Conservation (phyloP, 2,113 vertebrate species). For the Actinemys pallida region DNA sequence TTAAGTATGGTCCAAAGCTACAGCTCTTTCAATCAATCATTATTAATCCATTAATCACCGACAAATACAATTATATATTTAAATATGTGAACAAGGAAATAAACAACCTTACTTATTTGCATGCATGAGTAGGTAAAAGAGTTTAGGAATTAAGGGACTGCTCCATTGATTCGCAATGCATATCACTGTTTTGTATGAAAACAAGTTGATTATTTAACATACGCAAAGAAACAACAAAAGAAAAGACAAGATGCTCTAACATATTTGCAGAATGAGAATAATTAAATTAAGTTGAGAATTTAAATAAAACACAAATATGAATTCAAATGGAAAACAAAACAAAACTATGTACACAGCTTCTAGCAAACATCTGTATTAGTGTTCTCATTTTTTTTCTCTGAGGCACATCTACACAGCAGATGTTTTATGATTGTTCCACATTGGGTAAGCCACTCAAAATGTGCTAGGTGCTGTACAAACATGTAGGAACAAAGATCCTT, state of each 20-base stretch:
- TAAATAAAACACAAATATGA: conserved; percentile 37
- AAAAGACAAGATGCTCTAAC: not conserved
- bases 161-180: not conserved
- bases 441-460: not conserved
- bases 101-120: not conserved
- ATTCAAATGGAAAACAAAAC: not conserved
- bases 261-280: not conserved
- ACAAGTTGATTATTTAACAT: not conserved
- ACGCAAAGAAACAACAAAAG: not conserved
- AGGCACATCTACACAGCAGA: not conserved
- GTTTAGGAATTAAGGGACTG: not conserved
- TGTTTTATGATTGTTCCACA: not conserved
- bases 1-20: not conserved
- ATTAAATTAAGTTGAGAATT: not conserved
- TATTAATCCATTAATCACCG: not conserved
- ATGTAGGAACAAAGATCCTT: not conserved
- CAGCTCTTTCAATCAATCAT: not conserved
- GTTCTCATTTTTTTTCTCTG: not conserved
- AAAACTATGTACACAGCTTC: not conserved
- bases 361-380: not conserved
- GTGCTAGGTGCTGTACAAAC: not conserved
- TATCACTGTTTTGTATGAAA: not conserved
- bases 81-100: not conserved
- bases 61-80: conserved; percentile 27
- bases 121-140: not conserved